Percentiles rank a stretch among this genome's conserved stretches.
Evolutionary conservation across 2,888 invertebrate species (phyloP).

Genomic region (Tipula confusa): DNA sequence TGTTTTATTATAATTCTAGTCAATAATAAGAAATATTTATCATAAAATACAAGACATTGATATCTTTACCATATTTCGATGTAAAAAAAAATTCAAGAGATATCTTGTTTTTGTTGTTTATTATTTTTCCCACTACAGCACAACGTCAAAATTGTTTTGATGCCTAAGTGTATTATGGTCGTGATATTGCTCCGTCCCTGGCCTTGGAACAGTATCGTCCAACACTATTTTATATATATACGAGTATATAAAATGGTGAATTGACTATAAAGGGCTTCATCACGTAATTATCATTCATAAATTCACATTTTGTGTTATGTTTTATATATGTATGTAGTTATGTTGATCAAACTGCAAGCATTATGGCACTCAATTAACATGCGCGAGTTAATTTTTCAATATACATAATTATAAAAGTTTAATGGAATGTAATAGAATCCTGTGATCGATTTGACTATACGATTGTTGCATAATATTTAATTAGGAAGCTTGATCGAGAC

Average conservation of each 20-base stretch:
- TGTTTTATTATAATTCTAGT: background rate
- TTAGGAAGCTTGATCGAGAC: background rate
- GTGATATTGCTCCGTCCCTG: no score
- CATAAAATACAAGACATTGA: conserved; percentile 1
- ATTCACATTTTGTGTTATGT: background rate
- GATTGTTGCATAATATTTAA: background rate
- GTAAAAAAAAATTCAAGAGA: background rate
- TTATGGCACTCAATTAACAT: background rate
- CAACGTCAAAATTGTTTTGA: no score
- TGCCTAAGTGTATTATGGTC: background rate
- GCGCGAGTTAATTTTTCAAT: background rate
- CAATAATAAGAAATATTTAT: conserved; percentile 15
- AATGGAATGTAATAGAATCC: background rate
- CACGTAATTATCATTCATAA: background rate
- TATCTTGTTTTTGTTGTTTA: background rate
- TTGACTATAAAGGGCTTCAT: background rate
- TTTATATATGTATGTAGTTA: background rate
- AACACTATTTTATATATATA: no score
- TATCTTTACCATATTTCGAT: conserved; percentile 3
- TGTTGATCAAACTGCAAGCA: background rate
- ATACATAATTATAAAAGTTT: background rate
- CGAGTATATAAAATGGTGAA: background rate
- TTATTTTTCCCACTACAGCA: background rate
- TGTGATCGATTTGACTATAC: no score
- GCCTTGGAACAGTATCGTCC: no score